These are phyloP conservation scores for Temnothorax longispinosus DNA, from an alignment of 1,140 invertebrate species.

Conservation along the genomic window DNA sequence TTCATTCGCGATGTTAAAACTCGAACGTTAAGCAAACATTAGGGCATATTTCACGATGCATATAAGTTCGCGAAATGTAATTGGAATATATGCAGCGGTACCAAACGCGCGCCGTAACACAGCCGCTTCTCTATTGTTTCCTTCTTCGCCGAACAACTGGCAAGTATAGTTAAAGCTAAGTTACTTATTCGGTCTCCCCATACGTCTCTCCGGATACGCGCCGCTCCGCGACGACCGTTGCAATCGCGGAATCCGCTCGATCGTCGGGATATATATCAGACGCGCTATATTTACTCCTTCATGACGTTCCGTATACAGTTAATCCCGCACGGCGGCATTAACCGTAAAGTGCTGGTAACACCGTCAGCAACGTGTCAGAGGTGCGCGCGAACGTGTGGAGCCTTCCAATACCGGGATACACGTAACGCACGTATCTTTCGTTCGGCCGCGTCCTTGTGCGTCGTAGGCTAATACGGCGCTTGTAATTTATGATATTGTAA, in stretches of 20 bases:
- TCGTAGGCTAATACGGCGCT: background rate
- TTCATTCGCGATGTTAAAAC: background rate
- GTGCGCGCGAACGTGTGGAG: background rate
- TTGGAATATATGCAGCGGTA: slow-evolving; percentile 58
- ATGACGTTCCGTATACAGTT: slow-evolving; percentile 44
- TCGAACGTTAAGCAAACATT: background rate
- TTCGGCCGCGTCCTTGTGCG: slow-evolving; percentile 2
- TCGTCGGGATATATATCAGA: slow-evolving; percentile 49
- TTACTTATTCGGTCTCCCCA: background rate
- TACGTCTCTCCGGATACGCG: slow-evolving; percentile 45
- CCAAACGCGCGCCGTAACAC: background rate
- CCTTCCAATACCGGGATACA: background rate
- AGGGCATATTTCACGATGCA: background rate
- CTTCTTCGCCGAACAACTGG: background rate
- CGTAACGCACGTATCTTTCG: background rate
- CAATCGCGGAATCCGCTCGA: slow-evolving; percentile 63
- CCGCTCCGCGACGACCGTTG: slow-evolving; percentile 54
- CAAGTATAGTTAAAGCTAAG: background rate
- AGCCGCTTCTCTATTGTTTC: slow-evolving; percentile 54
- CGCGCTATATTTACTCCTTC: slow-evolving; percentile 13
- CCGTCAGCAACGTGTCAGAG: background rate
- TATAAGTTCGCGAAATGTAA: background rate
- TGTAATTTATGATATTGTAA: slow-evolving; percentile 25
- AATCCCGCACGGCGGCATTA: slow-evolving; percentile 18
- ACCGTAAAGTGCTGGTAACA: slow-evolving; percentile 35